Percentiles rank a stretch among this genome's conserved stretches.
Evolutionary conservation across 2,113 vertebrate species (phyloP).

Genomic region (Poeciliopsis turrubarensis): DNA sequence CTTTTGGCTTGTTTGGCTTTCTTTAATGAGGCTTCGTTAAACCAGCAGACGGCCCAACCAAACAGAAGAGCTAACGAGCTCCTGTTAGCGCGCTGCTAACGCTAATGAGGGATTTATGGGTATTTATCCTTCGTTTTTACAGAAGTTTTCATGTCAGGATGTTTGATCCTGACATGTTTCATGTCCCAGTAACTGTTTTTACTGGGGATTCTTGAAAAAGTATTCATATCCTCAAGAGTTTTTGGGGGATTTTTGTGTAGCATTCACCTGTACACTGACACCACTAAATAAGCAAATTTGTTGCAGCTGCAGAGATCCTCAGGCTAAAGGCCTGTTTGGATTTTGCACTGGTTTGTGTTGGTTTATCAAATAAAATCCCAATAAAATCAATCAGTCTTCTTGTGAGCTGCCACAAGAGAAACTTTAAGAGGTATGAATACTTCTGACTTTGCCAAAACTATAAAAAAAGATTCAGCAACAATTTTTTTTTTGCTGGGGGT

Average conservation of each 20-base stretch:
- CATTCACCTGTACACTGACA: too few relatives aligned
- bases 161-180: too few relatives aligned
- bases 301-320: background rate
- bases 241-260: background rate
- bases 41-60: background rate
- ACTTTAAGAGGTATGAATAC: background rate
- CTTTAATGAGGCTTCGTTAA: conserved; percentile 35
- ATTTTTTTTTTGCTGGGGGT: background rate
- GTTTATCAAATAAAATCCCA: too few relatives aligned
- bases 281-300: background rate
- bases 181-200: too few relatives aligned
- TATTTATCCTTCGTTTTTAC: too few relatives aligned
- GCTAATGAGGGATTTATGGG: background rate
- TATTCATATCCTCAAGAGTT: too few relatives aligned
- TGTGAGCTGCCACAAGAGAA: background rate
- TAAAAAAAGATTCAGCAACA: background rate
- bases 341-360: too few relatives aligned
- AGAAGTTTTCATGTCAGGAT: too few relatives aligned
- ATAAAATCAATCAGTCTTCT: too few relatives aligned
- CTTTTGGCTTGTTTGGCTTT: conserved; percentile 10
- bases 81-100: conserved; percentile 27
- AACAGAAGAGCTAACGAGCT: background rate
- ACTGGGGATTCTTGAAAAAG: too few relatives aligned
- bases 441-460: background rate
- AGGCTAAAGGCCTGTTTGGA: too few relatives aligned